phyloP scores from a whole-genome alignment of 2,797 vertebrate genomes.

The Xenops minutus region DNA sequence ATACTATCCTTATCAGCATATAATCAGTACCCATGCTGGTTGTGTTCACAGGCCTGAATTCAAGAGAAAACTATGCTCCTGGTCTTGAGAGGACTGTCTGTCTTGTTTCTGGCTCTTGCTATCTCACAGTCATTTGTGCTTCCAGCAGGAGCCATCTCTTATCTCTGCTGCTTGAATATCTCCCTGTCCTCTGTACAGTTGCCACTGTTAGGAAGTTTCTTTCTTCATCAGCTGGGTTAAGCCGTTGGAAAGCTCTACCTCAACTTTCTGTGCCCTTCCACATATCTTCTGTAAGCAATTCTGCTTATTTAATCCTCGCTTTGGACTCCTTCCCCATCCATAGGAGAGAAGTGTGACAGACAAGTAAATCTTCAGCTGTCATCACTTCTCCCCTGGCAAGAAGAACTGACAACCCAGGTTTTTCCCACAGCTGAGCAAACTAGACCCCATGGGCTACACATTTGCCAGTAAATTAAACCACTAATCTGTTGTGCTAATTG shows the following conservation, averaged over 20 bases:
- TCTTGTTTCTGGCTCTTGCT: not conserved
- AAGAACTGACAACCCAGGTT: not conserved
- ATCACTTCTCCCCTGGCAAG: not conserved
- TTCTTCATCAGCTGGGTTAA: not conserved
- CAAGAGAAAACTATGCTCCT: not conserved
- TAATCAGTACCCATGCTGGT: not conserved
- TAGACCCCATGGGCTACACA: not conserved
- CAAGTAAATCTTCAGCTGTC: constrained; percentile 38
- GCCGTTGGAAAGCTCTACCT: not conserved
- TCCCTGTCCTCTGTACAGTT: not conserved
- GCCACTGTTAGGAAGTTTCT: not conserved
- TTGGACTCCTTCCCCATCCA: not conserved
- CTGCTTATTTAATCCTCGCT: constrained; percentile 3
- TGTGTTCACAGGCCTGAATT: not conserved
- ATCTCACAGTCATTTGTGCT: not conserved
- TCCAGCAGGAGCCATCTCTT: not conserved
- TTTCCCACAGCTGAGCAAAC: constrained; percentile 20
- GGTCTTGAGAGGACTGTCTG: not conserved
- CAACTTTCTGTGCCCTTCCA: not conserved
- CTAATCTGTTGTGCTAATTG: not conserved
- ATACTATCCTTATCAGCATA: not conserved
- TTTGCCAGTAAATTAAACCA: not conserved
- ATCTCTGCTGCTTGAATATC: rapidly evolving
- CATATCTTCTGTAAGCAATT: not conserved
- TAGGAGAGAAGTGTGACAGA: constrained; percentile 21